Conservation (phyloP, 2,888 invertebrate species). For the Cheilosia grossa region DNA sequence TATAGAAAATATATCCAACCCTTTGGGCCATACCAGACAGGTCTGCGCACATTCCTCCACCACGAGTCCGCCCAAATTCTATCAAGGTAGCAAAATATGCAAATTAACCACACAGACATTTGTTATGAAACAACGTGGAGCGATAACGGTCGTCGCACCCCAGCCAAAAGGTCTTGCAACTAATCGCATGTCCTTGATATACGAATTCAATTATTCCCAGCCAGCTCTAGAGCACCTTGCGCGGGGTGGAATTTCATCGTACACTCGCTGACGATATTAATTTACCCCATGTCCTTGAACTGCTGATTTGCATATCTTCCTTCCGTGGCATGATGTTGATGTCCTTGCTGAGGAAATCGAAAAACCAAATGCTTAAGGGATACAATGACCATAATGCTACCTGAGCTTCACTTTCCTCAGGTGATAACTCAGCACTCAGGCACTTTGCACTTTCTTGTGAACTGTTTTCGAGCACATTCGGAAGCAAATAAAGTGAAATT, state of each 20-base stretch:
- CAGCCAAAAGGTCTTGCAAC: slow-evolving; percentile 25
- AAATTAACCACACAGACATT: slow-evolving; percentile 62
- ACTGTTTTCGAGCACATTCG: slow-evolving; percentile 30
- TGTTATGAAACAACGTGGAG: slow-evolving; percentile 53
- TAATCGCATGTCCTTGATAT: slow-evolving; percentile 37
- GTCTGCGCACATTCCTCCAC: slow-evolving; percentile 43
- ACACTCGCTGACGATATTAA: slow-evolving; percentile 51
- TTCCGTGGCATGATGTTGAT: slow-evolving; percentile 8
- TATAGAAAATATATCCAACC: slow-evolving; percentile 10
- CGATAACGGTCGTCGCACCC: slow-evolving; percentile 4
- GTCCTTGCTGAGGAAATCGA: slow-evolving; percentile 64
- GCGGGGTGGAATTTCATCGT: slow-evolving; percentile 25
- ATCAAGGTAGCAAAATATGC: slow-evolving; percentile 53
- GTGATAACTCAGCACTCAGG: slow-evolving; percentile 70
- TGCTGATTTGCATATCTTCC: slow-evolving; percentile 62
- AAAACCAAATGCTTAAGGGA: slow-evolving; percentile 67
- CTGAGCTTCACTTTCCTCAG: slow-evolving; percentile 65
- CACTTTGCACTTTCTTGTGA: slow-evolving; percentile 53
- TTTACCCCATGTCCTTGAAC: slow-evolving; percentile 50
- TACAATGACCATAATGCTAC: slow-evolving; percentile 65
- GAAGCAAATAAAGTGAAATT: slow-evolving; percentile 46
- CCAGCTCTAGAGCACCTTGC: slow-evolving; percentile 2
- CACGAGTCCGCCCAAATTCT: slow-evolving; percentile 26
- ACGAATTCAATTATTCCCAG: slow-evolving; percentile 65
- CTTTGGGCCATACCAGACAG: slow-evolving; percentile 15